These are phyloP conservation scores for Plodia interpunctella DNA, from an alignment of 1,140 invertebrate species.

Conservation along the genomic window DNA sequence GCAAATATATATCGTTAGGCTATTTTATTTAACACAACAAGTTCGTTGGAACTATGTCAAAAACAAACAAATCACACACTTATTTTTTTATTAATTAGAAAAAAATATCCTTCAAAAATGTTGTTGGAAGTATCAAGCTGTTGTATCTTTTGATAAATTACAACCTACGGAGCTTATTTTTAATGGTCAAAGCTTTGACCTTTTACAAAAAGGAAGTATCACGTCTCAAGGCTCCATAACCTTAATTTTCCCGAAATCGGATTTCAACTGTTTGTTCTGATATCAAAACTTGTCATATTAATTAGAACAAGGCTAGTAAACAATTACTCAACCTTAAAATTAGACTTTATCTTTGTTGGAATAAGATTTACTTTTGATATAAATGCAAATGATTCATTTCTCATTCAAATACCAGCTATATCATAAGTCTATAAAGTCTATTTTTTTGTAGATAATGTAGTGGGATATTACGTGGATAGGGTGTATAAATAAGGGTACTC, in stretches of 20 bases:
- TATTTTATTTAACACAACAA: no score
- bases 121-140: no score
- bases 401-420: background rate
- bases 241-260: background rate
- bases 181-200: background rate
- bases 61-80: no score
- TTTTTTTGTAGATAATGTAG: background rate
- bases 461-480: background rate
- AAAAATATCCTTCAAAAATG: no score
- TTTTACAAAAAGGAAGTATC: background rate
- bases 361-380: background rate
- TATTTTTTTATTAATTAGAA: no score
- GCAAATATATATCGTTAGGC: no score
- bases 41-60: no score
- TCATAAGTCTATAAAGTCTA: background rate
- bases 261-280: background rate
- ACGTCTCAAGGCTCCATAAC: background rate
- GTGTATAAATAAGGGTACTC: background rate
- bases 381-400: background rate
- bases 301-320: background rate
- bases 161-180: background rate
- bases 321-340: background rate
- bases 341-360: background rate
- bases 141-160: background rate
- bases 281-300: background rate